Conservation (phyloP, 2,797 vertebrate species). For the Vultur gryphus region DNA sequence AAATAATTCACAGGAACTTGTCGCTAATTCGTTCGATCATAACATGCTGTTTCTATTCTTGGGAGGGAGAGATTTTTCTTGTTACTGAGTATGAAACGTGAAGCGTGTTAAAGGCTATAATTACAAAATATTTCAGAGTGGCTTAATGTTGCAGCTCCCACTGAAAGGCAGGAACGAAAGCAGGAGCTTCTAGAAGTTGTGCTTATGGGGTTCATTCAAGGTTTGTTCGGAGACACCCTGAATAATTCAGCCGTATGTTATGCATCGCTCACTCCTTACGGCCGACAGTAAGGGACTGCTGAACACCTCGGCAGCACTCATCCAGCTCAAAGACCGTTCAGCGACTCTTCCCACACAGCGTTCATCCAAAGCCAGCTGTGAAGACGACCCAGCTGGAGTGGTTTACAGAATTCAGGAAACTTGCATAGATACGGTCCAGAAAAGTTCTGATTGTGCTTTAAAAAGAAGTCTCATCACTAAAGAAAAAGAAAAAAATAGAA, state of each 20-base stretch:
- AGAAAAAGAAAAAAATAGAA: background rate
- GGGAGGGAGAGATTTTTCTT: constrained; percentile 13
- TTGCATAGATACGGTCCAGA: background rate
- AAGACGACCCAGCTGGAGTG: background rate
- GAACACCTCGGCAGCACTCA: background rate
- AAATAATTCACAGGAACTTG: constrained; percentile 36
- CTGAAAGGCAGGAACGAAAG: background rate
- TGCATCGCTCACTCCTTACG: background rate
- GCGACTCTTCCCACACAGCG: background rate
- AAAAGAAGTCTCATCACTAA: background rate
- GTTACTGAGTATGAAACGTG: background rate
- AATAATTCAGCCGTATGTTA: background rate
- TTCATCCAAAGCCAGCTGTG: background rate
- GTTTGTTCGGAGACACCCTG: background rate
- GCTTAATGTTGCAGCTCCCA: background rate
- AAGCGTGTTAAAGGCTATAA: background rate
- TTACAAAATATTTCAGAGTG: background rate
- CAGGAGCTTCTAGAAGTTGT: background rate
- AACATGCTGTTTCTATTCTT: constrained; percentile 6
- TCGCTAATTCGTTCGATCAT: constrained; percentile 8
- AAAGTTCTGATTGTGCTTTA: background rate
- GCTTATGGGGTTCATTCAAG: background rate
- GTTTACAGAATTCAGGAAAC: background rate
- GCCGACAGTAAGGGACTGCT: background rate
- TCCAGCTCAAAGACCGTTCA: background rate